Evolutionary conservation across 2,888 invertebrate species (phyloP), one percentile per base, ranked within the genome.

Genomic region (Oxystoma pomonae): DNA sequence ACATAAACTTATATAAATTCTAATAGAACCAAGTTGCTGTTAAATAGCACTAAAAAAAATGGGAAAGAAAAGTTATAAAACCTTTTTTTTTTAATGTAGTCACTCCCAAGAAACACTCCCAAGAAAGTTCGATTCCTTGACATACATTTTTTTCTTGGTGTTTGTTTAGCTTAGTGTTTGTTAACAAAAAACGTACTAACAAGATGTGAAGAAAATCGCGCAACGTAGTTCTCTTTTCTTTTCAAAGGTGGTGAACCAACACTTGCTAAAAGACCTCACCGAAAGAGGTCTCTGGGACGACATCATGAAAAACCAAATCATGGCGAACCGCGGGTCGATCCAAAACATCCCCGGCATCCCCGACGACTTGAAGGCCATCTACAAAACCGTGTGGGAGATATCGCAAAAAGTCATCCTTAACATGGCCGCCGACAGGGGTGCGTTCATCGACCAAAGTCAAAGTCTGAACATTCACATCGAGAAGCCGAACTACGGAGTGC

Each of bases 381-480:
- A 98, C 78, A 96, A 96, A 82, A 98, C 98, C 0, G 96, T 96
- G 1, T 98, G 98, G 98, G 98, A 98, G 81, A 91, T 98, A 68
- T 90, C 96, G 1, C 96, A 98, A 68, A 96, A 94, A 79, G 88
- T 87, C 0, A 88, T 98, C 3, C 87, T 98, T 20, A 89, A 96
- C 79, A 97, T 98, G 98, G 97, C 98, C 12, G 97, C 97, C 0
- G 98, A 98, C 79, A 86, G 99, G 68, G 98, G 97, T 1, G 96
- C 98, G 0, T 99, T 92, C 78, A 98, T 99, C 73, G 99, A 99
- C 81, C 99, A 99, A 82, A 96, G 96, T 68, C 99, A 99, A 78
- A 97, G 97, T 0, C 87, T 99, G 72, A 99, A 99, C 79, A 89
- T 99, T 68, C 97, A 98, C 80, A 94, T 99, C 63, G 97, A 95